A percentile compares a stretch with the other conserved stretches of the same genome.
Conservation (phyloP, 1,140 invertebrate species). For the Drosophila pseudoananassae region DNA sequence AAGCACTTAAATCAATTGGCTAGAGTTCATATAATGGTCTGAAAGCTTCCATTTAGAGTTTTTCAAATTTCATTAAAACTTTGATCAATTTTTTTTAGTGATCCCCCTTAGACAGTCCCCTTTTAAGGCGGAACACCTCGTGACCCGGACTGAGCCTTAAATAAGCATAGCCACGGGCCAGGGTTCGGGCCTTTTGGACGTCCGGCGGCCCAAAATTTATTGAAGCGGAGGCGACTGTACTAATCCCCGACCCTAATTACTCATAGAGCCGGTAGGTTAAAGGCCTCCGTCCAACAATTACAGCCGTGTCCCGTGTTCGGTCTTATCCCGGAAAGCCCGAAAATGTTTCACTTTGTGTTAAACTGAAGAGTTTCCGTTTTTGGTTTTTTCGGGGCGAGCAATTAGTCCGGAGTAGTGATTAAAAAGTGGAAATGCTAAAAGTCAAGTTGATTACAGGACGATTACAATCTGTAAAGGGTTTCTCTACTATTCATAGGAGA, state of each 20-base stretch:
- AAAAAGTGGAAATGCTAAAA: slow-evolving; percentile 39
- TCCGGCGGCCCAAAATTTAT: slow-evolving; percentile 59
- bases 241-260: slow-evolving; percentile 80
- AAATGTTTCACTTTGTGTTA: slow-evolving; percentile 71
- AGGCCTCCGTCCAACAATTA: slow-evolving; percentile 67
- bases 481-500: not conserved
- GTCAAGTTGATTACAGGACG: slow-evolving; percentile 42
- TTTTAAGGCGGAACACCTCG: slow-evolving; percentile 45
- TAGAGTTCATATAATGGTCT: too few relatives aligned
- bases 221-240: slow-evolving; percentile 63
- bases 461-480: slow-evolving; percentile 2
- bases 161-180: slow-evolving; percentile 26
- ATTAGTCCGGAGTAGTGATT: slow-evolving; percentile 53
- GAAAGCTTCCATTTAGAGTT: too few relatives aligned
- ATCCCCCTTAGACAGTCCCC: not conserved
- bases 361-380: slow-evolving; percentile 60
- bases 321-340: slow-evolving; percentile 44
- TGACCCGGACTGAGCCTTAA: slow-evolving; percentile 45
- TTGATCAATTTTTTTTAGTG: not conserved
- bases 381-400: slow-evolving; percentile 40
- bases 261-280: slow-evolving; percentile 55
- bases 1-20: not conserved
- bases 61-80: not conserved
- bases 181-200: slow-evolving; percentile 37
- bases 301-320: slow-evolving; percentile 42